phyloP scores from a whole-genome alignment of 30 jellyfish, hydroid and myxozoan genomes.

The Chrysaora quinquecirrha region DNA sequence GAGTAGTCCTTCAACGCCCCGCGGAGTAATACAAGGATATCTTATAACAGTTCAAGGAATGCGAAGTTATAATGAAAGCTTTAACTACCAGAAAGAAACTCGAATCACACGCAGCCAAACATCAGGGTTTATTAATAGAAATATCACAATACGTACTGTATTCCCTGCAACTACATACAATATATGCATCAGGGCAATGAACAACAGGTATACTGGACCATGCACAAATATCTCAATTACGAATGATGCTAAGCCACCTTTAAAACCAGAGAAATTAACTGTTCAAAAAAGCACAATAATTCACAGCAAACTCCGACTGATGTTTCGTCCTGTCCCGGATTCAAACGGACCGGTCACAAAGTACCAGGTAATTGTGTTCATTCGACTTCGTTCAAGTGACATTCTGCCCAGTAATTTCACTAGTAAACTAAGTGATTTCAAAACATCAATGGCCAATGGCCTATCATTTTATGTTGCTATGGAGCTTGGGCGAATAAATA shows the following conservation, averaged over 20 bases:
- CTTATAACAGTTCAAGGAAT: constrained; percentile 11
- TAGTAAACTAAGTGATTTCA: not conserved
- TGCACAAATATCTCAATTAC: not conserved
- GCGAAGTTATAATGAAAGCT: constrained; percentile 36
- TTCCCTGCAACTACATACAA: constrained; percentile 48
- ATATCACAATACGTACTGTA: not conserved
- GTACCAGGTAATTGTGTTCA: constrained; percentile 43
- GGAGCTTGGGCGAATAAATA: constrained; percentile 16
- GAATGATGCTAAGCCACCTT: constrained; percentile 60
- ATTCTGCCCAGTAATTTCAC: not conserved
- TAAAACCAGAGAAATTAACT: constrained; percentile 22
- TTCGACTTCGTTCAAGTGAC: not conserved
- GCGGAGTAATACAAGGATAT: constrained; percentile 9
- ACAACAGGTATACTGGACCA: constrained; percentile 11
- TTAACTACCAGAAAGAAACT: not conserved
- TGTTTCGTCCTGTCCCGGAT: constrained; percentile 22
- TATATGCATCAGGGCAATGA: constrained; percentile 13
- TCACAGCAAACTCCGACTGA: constrained; percentile 14
- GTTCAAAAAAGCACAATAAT: constrained; percentile 23
- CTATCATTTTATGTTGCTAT: constrained; percentile 31
- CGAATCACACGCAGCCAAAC: not conserved
- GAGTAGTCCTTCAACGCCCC: constrained; percentile 36
- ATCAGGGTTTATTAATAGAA: no score
- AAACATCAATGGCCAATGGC: constrained; percentile 19
- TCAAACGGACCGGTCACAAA: constrained; percentile 57